Percentiles rank a stretch among this genome's conserved stretches.
These are phyloP conservation scores for Pteria penguin DNA, from an alignment of 2,888 invertebrate genomes.

Conservation along the genomic window DNA sequence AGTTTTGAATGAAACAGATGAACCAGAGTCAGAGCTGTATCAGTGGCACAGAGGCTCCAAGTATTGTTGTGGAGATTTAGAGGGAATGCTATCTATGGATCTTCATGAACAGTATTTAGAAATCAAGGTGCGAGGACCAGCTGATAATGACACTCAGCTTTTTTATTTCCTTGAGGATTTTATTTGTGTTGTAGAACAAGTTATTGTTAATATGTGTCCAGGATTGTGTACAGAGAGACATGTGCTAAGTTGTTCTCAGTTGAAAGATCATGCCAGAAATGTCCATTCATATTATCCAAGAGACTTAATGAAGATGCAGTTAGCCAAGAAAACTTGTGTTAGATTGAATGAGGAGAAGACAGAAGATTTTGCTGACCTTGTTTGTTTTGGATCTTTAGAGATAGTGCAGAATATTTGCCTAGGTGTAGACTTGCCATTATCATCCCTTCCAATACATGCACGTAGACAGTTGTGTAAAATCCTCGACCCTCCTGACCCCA, in stretches of 20 bases:
- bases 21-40: conserved; percentile 85
- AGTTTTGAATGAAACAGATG: conserved; percentile 70
- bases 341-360: conserved; percentile 80
- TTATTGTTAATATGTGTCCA: conserved; percentile 85
- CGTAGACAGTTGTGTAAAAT: conserved; percentile 81
- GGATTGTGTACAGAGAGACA: conserved; percentile 85
- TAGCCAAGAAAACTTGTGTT: conserved; percentile 78
- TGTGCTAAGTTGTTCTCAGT: conserved; percentile 83
- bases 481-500: conserved; percentile 82
- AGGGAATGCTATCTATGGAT: conserved; percentile 85
- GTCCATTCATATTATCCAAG: conserved; percentile 73
- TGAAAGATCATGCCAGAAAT: conserved; percentile 65
- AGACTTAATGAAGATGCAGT: conserved; percentile 80
- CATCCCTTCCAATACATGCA: conserved; percentile 84
- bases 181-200: conserved; percentile 84
- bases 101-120: conserved; percentile 82
- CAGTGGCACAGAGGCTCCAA: conserved; percentile 88
- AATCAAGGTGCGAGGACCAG: conserved; percentile 85
- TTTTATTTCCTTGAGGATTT: conserved; percentile 87
- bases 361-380: conserved; percentile 83
- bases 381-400: conserved; percentile 83
- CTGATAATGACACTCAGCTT: conserved; percentile 76
- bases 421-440: conserved; percentile 84
- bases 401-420: conserved; percentile 80
- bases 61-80: conserved; percentile 85